These are phyloP conservation scores for Sympetrum striolatum DNA, from an alignment of 2,888 invertebrate genomes.

Conservation along the genomic window DNA sequence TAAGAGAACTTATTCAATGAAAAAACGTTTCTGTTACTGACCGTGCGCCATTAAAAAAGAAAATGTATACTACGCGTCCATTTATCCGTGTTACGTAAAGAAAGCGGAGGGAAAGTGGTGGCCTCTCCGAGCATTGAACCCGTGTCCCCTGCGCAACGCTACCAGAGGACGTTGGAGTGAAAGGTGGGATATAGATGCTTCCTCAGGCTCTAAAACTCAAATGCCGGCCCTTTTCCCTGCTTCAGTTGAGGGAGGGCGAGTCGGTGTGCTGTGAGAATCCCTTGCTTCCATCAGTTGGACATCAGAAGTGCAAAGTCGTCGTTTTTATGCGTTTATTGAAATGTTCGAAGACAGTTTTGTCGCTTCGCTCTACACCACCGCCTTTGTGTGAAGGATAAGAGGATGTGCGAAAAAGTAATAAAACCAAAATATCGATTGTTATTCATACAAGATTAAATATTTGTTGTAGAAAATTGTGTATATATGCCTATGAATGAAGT, in stretches of 20 bases:
- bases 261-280: background rate
- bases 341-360: slow-evolving; percentile 14
- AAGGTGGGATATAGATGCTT: no score
- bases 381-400: background rate
- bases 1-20: background rate
- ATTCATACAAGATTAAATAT: slow-evolving; percentile 34
- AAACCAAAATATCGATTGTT: slow-evolving; percentile 38
- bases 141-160: no score
- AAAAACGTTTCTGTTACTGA: slow-evolving; percentile 28
- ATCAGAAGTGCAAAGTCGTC: background rate
- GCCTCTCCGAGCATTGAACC: no score
- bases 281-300: background rate
- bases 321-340: slow-evolving; percentile 14
- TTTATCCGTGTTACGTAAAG: slow-evolving; percentile 19
- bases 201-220: no score
- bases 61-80: slow-evolving; percentile 37
- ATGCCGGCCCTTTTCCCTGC: no score
- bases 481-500: slow-evolving; percentile 32
- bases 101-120: background rate
- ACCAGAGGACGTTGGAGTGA: no score
- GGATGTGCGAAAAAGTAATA: slow-evolving; percentile 16
- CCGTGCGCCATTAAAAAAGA: slow-evolving; percentile 20
- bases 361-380: slow-evolving; percentile 21
- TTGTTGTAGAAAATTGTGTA: slow-evolving; percentile 39
- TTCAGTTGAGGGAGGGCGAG: no score